phyloP scores from a whole-genome alignment of 2,113 vertebrate species.

The Chloroceryle aenea region DNA sequence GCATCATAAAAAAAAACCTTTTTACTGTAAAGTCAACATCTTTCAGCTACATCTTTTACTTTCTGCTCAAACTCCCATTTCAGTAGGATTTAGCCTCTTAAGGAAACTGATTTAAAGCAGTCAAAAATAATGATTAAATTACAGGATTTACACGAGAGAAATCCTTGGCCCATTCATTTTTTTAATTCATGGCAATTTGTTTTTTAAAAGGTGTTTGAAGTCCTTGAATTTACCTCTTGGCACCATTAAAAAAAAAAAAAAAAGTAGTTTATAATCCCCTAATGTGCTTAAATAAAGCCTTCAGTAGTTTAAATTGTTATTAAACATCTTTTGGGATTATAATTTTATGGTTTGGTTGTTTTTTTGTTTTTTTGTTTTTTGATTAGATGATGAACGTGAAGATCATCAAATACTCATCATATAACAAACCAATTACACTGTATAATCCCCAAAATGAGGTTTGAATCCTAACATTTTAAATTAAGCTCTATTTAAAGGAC shows the following conservation, averaged over 20 bases:
- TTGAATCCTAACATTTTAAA: conserved; percentile 47
- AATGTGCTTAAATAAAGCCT: conserved; percentile 71
- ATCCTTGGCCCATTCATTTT: conserved; percentile 52
- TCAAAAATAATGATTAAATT: conserved; percentile 69
- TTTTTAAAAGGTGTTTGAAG: conserved; percentile 70
- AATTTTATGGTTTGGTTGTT: conserved; percentile 67
- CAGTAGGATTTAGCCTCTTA: conserved; percentile 61
- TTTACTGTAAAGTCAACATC: neutral
- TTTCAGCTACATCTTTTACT: neutral
- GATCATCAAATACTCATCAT: conserved; percentile 72
- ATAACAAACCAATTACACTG: conserved; percentile 63
- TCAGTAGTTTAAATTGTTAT: conserved; percentile 61
- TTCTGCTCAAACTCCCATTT: conserved; percentile 29
- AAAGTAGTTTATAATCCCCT: conserved; percentile 64
- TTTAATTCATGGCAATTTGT: conserved; percentile 59
- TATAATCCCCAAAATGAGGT: conserved; percentile 65
- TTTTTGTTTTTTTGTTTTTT: conserved; percentile 40
- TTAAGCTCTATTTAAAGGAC: conserved; percentile 26
- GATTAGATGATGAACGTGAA: conserved; percentile 59
- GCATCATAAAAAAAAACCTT: neutral
- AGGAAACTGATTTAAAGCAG: conserved; percentile 68
- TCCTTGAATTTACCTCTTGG: conserved; percentile 62
- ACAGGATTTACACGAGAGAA: conserved; percentile 64
- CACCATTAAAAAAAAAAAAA: conserved; percentile 68
- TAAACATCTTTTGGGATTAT: conserved; percentile 68